A percentile compares a stretch with the other conserved stretches of the same genome.
Conservation (phyloP, 2,888 invertebrate species). For the Harpagoxenus sublaevis region DNA sequence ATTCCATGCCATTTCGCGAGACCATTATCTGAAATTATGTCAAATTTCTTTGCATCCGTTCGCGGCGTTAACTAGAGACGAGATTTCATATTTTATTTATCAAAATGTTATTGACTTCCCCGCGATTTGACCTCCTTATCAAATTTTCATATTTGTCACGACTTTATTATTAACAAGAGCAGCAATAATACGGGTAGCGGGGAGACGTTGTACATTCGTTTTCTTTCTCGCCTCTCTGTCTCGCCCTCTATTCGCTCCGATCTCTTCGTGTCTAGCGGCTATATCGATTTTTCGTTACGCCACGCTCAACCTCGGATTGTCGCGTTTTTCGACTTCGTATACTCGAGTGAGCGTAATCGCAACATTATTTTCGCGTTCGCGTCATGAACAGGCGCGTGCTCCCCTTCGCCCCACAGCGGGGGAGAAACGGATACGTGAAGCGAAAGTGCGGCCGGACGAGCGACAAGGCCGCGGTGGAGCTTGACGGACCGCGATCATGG, state of each 20-base stretch:
- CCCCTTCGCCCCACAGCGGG: neutral
- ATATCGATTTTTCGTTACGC: conserved; percentile 68
- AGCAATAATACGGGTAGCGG: neutral
- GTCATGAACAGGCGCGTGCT: neutral
- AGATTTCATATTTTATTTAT: neutral
- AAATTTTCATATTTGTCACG: neutral
- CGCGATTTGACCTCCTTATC: neutral
- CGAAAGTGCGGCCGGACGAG: neutral
- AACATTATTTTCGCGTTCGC: conserved; percentile 19
- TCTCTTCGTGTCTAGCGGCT: conserved; percentile 36
- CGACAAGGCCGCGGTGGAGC: neutral
- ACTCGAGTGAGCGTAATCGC: conserved; percentile 11
- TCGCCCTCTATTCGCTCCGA: neutral
- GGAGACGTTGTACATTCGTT: neutral
- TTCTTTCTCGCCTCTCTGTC: neutral
- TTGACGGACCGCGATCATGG: neutral
- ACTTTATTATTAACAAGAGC: conserved; percentile 1
- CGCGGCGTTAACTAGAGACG: neutral
- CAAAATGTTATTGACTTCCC: neutral
- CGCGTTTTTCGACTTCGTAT: conserved; percentile 61
- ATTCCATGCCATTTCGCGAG: neutral
- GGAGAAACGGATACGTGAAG: neutral
- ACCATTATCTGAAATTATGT: neutral
- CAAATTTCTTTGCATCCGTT: neutral
- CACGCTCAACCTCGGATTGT: conserved; percentile 65